These are phyloP conservation scores for Psilanteris sp. DNA, from an alignment of 1,140 invertebrate species.

Conservation along the genomic window DNA sequence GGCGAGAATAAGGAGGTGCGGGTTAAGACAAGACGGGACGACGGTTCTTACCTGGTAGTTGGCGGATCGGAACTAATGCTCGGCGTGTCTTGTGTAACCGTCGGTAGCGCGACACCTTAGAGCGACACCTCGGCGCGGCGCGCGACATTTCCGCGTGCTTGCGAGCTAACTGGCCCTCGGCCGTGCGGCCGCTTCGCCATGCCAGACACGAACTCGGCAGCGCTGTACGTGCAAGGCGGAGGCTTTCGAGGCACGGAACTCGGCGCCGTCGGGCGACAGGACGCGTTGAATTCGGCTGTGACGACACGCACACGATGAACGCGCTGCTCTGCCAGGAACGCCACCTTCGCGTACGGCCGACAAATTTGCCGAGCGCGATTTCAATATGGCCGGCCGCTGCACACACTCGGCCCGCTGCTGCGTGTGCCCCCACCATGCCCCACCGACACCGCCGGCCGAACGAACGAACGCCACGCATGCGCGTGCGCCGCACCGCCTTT, in stretches of 20 bases:
- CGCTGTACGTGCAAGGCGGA: no score
- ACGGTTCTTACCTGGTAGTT: no score
- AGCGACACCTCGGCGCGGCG: slow-evolving; percentile 4
- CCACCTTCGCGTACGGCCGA: slow-evolving; percentile 18
- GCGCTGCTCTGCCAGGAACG: neutral
- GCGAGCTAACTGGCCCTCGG: neutral
- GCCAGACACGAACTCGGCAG: neutral
- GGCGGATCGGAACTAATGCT: neutral
- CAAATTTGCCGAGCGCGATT: slow-evolving; percentile 27
- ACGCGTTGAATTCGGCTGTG: slow-evolving; percentile 4
- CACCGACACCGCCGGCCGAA: no score
- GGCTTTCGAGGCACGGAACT: no score
- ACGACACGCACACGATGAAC: slow-evolving; percentile 2
- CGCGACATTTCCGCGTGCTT: slow-evolving; percentile 26
- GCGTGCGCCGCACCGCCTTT: no score
- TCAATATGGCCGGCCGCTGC: slow-evolving; percentile 39
- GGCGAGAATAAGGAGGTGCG: no score
- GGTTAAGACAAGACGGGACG: no score
- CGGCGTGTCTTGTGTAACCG: slow-evolving; percentile 19
- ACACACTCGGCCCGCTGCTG: no score
- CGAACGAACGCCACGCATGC: no score
- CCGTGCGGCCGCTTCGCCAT: slow-evolving; percentile 13
- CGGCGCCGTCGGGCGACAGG: neutral
- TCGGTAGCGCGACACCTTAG: slow-evolving; percentile 4
- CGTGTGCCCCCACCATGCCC: no score